These are phyloP conservation scores for Procambarus virginalis DNA, from an alignment of 1,140 invertebrate species.

Conservation along the genomic window DNA sequence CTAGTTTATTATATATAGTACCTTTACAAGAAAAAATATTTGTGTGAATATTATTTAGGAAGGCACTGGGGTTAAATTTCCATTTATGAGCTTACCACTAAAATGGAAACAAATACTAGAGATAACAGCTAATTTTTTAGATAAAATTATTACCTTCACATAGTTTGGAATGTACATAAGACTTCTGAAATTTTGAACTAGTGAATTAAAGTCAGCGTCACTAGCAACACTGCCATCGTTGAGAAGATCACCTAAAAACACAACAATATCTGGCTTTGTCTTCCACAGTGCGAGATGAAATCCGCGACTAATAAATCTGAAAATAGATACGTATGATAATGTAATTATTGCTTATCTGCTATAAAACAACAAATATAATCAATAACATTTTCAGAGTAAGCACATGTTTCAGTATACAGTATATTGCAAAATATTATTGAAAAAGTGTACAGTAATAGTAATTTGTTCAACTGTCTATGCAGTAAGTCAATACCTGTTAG, in stretches of 20 bases:
- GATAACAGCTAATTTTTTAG: too few species aligned
- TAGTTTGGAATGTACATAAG: constrained; percentile 43
- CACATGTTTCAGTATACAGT: background rate
- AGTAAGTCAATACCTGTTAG: constrained; percentile 80
- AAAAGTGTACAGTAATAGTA: too few species aligned
- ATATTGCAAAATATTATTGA: background rate
- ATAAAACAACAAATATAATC: too few species aligned
- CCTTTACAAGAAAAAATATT: too few species aligned
- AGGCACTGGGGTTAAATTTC: too few species aligned
- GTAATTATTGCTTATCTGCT: too few species aligned
- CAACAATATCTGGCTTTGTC: constrained; percentile 87
- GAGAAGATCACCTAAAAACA: constrained; percentile 93
- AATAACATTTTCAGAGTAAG: too few species aligned
- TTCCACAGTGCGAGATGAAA: constrained; percentile 83
- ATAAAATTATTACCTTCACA: constrained; percentile 46
- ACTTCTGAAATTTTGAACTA: constrained; percentile 36
- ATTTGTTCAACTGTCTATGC: too few species aligned
- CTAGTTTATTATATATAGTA: too few species aligned
- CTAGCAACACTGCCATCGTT: constrained; percentile 88
- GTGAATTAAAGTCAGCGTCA: constrained; percentile 35
- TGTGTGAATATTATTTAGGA: too few species aligned
- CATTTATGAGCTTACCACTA: too few species aligned
- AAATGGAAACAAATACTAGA: too few species aligned
- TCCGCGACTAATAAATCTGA: constrained; percentile 83
- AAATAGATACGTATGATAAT: background rate